Evolutionary conservation across 1,140 invertebrate genomes (phyloP).

Genomic region (Euura lappo): DNA sequence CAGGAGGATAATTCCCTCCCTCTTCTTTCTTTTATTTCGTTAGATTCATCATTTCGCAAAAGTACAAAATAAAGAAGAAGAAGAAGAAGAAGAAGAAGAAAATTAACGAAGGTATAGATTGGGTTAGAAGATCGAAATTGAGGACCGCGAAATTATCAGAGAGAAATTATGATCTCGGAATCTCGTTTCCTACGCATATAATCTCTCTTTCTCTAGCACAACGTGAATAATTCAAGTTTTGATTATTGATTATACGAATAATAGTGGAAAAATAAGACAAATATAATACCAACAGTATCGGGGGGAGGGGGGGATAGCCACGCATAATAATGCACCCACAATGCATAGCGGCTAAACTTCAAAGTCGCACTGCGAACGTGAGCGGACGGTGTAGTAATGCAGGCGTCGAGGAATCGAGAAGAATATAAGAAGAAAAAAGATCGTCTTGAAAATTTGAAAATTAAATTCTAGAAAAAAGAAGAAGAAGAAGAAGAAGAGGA

Average conservation of each 20-base stretch:
- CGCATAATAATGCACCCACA: conserved; percentile 2
- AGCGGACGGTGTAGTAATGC: not conserved
- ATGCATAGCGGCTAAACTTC: not conserved
- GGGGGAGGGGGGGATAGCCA: not conserved
- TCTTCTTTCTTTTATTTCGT: too few relatives aligned
- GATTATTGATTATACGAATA: conserved; percentile 1
- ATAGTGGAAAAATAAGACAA: not conserved
- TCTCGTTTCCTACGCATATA: not conserved
- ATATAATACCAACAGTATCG: not conserved
- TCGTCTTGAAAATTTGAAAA: not conserved
- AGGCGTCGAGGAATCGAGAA: not conserved
- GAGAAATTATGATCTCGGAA: too few relatives aligned
- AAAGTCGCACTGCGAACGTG: not conserved
- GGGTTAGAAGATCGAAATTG: too few relatives aligned
- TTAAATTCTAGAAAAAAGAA: not conserved
- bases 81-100: too few relatives aligned
- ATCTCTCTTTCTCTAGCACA: not conserved
- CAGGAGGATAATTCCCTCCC: not conserved
- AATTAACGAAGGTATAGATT: too few relatives aligned
- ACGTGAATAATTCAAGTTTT: not conserved
- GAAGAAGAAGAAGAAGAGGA: not conserved
- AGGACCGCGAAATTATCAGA: too few relatives aligned
- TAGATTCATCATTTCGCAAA: too few relatives aligned
- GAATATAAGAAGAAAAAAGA: not conserved
- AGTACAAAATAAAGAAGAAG: too few relatives aligned